These are phyloP conservation scores for Phyllostomus hastatus DNA, from an alignment of 2,113 vertebrate species.

Conservation along the genomic window DNA sequence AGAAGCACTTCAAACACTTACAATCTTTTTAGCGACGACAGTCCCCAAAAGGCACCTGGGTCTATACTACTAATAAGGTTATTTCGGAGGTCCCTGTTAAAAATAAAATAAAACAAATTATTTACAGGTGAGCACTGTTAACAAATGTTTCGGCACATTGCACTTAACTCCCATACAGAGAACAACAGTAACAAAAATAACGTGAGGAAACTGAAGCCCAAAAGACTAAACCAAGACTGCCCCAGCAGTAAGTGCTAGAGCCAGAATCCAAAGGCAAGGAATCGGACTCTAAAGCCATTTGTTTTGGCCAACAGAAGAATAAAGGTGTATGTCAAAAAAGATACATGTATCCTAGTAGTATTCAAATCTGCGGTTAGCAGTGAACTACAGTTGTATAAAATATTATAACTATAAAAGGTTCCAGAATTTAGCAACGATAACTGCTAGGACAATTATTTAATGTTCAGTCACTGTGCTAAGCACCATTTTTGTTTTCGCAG, in stretches of 20 bases:
- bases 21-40: slow-evolving; percentile 93
- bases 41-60: slow-evolving; percentile 93
- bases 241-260: not conserved
- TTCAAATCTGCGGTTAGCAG: not conserved
- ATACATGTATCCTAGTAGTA: not conserved
- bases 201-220: not conserved
- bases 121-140: not conserved
- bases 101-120: slow-evolving; percentile 47
- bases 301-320: not conserved
- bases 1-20: slow-evolving; percentile 84
- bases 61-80: slow-evolving; percentile 95
- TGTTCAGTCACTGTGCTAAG: too few species aligned
- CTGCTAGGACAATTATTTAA: not conserved
- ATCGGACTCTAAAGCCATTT: not conserved
- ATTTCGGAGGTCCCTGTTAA: slow-evolving; percentile 93
- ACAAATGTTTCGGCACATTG: not conserved
- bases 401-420: not conserved
- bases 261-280: not conserved
- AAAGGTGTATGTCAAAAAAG: not conserved
- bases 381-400: not conserved
- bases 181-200: not conserved
- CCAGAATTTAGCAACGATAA: not conserved
- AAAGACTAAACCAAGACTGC: not conserved
- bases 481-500: too few species aligned
- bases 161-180: not conserved